Evolutionary conservation across 2,113 vertebrate genomes (phyloP).

Genomic region (Thryonomys swinderianus): DNA sequence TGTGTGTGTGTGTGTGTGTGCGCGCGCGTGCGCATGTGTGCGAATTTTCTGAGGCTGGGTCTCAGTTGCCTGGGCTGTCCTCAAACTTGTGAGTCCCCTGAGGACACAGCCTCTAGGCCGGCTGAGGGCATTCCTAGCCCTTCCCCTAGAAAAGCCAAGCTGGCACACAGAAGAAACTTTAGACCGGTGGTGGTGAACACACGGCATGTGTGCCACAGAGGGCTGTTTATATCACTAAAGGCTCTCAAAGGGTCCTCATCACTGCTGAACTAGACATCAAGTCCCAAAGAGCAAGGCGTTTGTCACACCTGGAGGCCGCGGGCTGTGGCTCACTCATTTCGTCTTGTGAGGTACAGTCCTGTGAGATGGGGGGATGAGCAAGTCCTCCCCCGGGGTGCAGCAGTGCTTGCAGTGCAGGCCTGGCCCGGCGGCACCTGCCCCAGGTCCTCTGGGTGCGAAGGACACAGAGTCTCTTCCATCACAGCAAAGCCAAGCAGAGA

Average conservation of each 20-base stretch:
- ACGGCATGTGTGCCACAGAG: not conserved
- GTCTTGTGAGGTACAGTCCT: not conserved
- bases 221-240: not conserved
- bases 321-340: not conserved
- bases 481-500: not conserved
- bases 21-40: too few relatives aligned
- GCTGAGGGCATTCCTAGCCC: not conserved
- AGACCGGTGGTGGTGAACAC: not conserved
- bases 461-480: not conserved
- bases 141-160: not conserved
- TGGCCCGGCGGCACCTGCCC: too few relatives aligned
- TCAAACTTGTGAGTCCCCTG: not conserved
- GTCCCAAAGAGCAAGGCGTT: not conserved
- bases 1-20: too few relatives aligned
- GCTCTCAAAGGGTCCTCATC: not conserved
- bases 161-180: not conserved
- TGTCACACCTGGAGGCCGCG: not conserved
- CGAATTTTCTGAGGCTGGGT: not conserved
- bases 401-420: not conserved
- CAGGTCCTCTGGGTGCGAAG: not conserved
- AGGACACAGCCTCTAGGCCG: not conserved
- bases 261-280: not conserved
- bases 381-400: not conserved
- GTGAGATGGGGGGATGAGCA: not conserved
- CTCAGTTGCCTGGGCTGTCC: not conserved